Conservation (phyloP, 2,797 vertebrate species). For the Acipenser oxyrinchus region DNA sequence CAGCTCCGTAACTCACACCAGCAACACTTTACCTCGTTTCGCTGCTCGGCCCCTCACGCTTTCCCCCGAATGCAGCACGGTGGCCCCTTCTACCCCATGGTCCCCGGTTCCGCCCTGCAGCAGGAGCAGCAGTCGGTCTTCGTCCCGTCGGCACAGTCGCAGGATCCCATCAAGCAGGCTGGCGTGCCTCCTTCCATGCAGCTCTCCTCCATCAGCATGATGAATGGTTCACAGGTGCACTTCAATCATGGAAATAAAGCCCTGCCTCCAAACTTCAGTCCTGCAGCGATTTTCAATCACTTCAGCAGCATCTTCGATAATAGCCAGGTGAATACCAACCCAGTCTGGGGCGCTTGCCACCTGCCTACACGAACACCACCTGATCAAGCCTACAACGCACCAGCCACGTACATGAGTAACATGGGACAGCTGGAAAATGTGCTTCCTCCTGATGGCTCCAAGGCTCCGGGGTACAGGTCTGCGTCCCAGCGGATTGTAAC, state of each 20-base stretch:
- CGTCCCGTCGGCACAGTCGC: constrained; percentile 73
- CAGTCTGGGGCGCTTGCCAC: constrained; percentile 89
- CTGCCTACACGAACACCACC: constrained; percentile 78
- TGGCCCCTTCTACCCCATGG: constrained; percentile 82
- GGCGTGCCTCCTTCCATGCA: constrained; percentile 60
- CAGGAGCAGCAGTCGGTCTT: constrained; percentile 86
- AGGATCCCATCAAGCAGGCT: constrained; percentile 49
- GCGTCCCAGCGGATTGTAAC: constrained; percentile 83
- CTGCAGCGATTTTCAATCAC: constrained; percentile 86
- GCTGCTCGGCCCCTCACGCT: constrained; percentile 76
- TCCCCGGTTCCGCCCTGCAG: constrained; percentile 65
- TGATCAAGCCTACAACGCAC: constrained; percentile 81
- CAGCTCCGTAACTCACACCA: constrained; percentile 67
- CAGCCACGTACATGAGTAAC: constrained; percentile 75
- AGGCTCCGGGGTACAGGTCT: constrained; percentile 91
- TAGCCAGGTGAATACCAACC: constrained; percentile 87
- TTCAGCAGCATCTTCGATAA: constrained; percentile 96
- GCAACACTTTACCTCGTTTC: constrained; percentile 86
- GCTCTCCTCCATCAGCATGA: constrained; percentile 82
- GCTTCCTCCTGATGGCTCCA: constrained; percentile 83
- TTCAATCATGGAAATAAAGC: constrained; percentile 80
- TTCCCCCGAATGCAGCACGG: constrained; percentile 89
- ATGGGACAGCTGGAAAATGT: constrained; percentile 86
- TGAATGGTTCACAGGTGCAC: constrained; percentile 94
- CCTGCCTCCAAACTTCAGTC: constrained; percentile 81